Evolutionary conservation across 2,113 vertebrate genomes (phyloP).

Genomic region (Corydoras maculifer): DNA sequence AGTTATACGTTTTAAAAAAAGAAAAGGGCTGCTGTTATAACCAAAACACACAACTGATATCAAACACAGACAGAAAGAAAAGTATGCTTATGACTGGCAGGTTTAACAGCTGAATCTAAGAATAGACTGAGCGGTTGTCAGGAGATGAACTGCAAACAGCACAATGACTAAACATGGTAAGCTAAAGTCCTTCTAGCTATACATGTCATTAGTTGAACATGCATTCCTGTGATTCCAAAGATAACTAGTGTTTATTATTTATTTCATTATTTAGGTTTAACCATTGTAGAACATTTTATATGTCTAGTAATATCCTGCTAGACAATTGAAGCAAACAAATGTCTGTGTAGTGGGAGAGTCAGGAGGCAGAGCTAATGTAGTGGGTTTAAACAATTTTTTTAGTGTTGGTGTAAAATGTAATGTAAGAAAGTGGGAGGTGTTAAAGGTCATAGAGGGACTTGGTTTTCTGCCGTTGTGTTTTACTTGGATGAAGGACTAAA

Average conservation of each 20-base stretch:
- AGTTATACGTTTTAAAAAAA: neutral
- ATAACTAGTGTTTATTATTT: neutral
- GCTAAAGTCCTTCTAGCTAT: slow-evolving; percentile 12
- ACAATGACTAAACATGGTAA: neutral
- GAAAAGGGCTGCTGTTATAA: neutral
- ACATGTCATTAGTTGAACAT: slow-evolving; percentile 6
- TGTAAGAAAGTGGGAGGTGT: too few species aligned
- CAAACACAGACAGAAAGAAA: neutral
- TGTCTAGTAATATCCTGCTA: too few species aligned
- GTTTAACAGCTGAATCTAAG: neutral
- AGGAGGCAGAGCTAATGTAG: too few species aligned
- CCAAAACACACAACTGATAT: neutral
- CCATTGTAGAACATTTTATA: too few species aligned
- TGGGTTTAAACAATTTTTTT: too few species aligned
- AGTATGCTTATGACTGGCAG: neutral
- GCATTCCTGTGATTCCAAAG: too few species aligned
- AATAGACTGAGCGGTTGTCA: neutral
- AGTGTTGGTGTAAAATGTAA: too few species aligned
- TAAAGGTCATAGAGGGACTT: too few species aligned
- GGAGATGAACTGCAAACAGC: neutral
- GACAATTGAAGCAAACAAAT: too few species aligned
- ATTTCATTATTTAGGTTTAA: neutral
- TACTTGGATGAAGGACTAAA: too few species aligned
- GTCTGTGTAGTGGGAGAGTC: too few species aligned
- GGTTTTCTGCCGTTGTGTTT: too few species aligned